A percentile compares a stretch with the other conserved stretches of the same genome.
These are phyloP conservation scores for Caenorhabditis sp. DNA, from an alignment of 2,888 invertebrate species.

Conservation along the genomic window DNA sequence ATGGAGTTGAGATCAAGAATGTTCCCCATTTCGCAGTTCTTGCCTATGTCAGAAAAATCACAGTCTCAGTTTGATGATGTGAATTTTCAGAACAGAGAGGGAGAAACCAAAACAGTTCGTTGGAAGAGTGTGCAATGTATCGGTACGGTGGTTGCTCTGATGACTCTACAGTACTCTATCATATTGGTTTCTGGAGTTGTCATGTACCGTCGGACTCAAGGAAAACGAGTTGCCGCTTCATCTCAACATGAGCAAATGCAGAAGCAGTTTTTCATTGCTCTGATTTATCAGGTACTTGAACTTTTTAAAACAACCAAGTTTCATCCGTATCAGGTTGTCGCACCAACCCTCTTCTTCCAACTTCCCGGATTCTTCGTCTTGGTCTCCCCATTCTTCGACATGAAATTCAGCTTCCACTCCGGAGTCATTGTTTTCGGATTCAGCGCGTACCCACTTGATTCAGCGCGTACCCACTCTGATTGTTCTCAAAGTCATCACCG, in stretches of 20 bases:
- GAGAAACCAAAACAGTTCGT: constrained; percentile 3
- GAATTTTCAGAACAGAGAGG: no score
- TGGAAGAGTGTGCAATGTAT: constrained; percentile 8
- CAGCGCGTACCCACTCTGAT: constrained; percentile 9
- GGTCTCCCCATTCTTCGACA: constrained; percentile 37
- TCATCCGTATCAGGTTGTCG: constrained; percentile 27
- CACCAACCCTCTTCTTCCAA: constrained; percentile 32
- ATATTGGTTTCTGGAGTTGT: neutral
- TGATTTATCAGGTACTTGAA: constrained; percentile 4
- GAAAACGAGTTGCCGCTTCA: neutral
- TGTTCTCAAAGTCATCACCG: constrained; percentile 16
- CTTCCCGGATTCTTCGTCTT: constrained; percentile 32
- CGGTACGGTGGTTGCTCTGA: neutral
- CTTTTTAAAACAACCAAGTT: neutral
- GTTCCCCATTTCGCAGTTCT: constrained; percentile 16
- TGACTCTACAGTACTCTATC: neutral
- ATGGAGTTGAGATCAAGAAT: constrained; percentile 18
- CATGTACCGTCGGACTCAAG: neutral
- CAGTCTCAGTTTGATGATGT: no score
- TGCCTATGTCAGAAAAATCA: constrained; percentile 1
- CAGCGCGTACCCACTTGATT: constrained; percentile 10
- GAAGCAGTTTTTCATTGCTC: constrained; percentile 12
- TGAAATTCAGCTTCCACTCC: constrained; percentile 36
- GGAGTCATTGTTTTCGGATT: neutral
- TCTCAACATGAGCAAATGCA: constrained; percentile 4